Evolutionary conservation across 2,888 invertebrate species (phyloP).

Genomic region (Zelleria hepariella): DNA sequence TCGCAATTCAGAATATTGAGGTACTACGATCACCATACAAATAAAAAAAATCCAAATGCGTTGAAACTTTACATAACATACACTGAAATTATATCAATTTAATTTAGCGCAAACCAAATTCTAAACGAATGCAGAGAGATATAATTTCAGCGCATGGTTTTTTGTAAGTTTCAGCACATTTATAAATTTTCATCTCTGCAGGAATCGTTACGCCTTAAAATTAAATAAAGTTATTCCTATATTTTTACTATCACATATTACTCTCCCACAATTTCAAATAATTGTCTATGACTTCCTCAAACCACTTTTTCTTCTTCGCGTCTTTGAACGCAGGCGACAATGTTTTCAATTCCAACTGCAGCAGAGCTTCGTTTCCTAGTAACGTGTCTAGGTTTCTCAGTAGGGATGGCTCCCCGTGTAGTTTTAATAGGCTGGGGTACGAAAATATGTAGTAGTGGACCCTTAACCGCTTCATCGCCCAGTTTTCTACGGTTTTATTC

Average conservation of each 20-base stretch:
- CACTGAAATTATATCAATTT: too few relatives aligned
- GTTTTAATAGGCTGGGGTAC: slow-evolving; percentile 83
- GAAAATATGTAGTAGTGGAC: slow-evolving; percentile 86
- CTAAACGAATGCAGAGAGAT: too few relatives aligned
- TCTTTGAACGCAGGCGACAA: slow-evolving; percentile 85
- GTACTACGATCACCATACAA: too few relatives aligned
- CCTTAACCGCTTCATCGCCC: slow-evolving; percentile 80
- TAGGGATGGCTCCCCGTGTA: slow-evolving; percentile 83
- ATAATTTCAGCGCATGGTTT: too few relatives aligned
- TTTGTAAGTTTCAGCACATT: too few relatives aligned
- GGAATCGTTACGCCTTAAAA: too few relatives aligned
- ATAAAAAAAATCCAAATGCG: too few relatives aligned
- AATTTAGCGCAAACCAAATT: too few relatives aligned
- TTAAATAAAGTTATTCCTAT: background rate
- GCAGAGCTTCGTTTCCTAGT: slow-evolving; percentile 85
- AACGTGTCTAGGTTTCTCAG: slow-evolving; percentile 79
- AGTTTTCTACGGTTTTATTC: slow-evolving; percentile 81
- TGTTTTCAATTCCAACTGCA: slow-evolving; percentile 85
- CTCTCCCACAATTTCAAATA: slow-evolving; percentile 92
- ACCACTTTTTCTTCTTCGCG: slow-evolving; percentile 82
- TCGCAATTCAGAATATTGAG: too few relatives aligned
- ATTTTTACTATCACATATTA: slow-evolving; percentile 77
- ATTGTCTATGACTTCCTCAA: slow-evolving; percentile 90
- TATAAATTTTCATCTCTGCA: too few relatives aligned
- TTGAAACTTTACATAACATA: too few relatives aligned